Percentiles rank a stretch among this genome's conserved stretches.
These are phyloP conservation scores for Drosophila mulleri DNA, from an alignment of 2,888 invertebrate genomes.

Conservation along the genomic window DNA sequence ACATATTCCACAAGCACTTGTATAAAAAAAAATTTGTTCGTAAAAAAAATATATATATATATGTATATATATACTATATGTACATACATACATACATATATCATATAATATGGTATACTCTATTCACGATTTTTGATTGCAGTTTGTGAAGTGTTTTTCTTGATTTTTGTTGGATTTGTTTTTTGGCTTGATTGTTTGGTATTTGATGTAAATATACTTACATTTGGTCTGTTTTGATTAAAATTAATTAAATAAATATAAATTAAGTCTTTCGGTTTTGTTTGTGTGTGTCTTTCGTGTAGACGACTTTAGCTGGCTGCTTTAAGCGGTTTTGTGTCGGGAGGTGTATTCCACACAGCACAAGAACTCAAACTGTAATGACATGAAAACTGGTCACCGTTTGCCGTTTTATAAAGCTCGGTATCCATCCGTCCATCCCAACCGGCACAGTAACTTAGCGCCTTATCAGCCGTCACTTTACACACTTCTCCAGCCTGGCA, in stretches of 20 bases:
- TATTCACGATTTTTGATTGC: constrained; percentile 35
- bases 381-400: constrained; percentile 84
- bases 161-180: constrained; percentile 17
- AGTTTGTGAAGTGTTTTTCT: constrained; percentile 19
- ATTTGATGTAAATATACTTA: constrained; percentile 64
- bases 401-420: constrained; percentile 84
- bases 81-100: neutral
- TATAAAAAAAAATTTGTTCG: constrained; percentile 39
- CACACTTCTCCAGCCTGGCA: constrained; percentile 76
- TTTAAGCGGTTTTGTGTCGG: constrained; percentile 69
- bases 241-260: constrained; percentile 84
- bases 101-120: constrained; percentile 4
- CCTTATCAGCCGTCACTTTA: constrained; percentile 74
- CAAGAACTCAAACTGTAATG: constrained; percentile 85
- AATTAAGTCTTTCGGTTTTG: constrained; percentile 83
- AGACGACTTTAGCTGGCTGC: constrained; percentile 74
- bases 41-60: constrained; percentile 18
- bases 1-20: constrained; percentile 56
- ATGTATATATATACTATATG: neutral
- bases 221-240: constrained; percentile 83
- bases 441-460: constrained; percentile 65
- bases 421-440: constrained; percentile 37
- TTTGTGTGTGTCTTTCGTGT: constrained; percentile 70
- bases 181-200: constrained; percentile 2
- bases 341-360: constrained; percentile 83